phyloP scores from a whole-genome alignment of 2,888 invertebrate genomes.

The Tetragonisca angustula region DNA sequence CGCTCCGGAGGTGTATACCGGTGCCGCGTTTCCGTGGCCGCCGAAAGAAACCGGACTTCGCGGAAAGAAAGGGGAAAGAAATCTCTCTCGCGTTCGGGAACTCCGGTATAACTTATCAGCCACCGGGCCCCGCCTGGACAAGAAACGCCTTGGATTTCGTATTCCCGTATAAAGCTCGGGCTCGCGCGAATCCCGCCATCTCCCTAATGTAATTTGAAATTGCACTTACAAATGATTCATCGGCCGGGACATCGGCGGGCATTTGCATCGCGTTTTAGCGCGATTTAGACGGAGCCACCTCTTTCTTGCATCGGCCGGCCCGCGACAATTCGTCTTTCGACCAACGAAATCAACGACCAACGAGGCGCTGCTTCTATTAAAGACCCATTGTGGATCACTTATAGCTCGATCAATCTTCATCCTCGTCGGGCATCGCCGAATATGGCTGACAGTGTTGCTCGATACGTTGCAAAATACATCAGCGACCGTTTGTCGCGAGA shows the following conservation, averaged over 20 bases:
- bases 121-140: neutral
- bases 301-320: conserved; percentile 21
- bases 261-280: conserved; percentile 57
- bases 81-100: conserved; percentile 41
- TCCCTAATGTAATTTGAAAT: conserved; percentile 45
- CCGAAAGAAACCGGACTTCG: conserved; percentile 57
- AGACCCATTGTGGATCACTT: conserved; percentile 32
- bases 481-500: neutral
- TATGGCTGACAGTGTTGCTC: conserved; percentile 4
- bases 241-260: conserved; percentile 21
- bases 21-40: conserved; percentile 61
- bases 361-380: conserved; percentile 22
- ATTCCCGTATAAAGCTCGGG: conserved; percentile 50
- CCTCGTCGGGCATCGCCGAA: conserved; percentile 1
- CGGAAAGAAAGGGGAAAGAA: conserved; percentile 34
- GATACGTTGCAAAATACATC: neutral
- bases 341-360: neutral
- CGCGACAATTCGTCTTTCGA: neutral
- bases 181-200: conserved; percentile 3
- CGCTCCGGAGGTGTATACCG: conserved; percentile 64
- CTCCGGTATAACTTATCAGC: conserved; percentile 64
- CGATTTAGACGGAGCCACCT: conserved; percentile 36
- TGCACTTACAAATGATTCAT: conserved; percentile 51
- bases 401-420: conserved; percentile 40
- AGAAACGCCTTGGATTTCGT: conserved; percentile 56